Evolutionary conservation across 1,140 invertebrate species (phyloP).

Genomic region (Listronotus bonariensis): DNA sequence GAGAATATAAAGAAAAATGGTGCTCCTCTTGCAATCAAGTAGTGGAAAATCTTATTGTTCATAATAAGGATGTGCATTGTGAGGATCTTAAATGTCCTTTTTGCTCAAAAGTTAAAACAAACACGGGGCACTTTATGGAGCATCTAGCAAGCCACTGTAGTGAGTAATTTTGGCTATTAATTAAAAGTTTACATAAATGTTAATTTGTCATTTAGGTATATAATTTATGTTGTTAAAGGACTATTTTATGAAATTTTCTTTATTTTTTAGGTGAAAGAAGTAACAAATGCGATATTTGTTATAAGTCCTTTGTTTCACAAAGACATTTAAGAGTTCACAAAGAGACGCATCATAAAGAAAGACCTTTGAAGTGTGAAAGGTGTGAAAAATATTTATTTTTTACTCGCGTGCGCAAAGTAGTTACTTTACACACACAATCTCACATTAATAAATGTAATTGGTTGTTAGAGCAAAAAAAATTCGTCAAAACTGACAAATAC

Average conservation of each 20-base stretch:
- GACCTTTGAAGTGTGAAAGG: not conserved
- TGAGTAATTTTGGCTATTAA: conserved; percentile 5
- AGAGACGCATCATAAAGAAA: conserved; percentile 5
- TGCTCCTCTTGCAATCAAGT: conserved; percentile 32
- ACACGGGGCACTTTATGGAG: conserved; percentile 33
- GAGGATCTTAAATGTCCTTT: conserved; percentile 38
- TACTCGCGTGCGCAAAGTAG: too few relatives aligned
- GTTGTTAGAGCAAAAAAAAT: too few relatives aligned
- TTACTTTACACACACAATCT: too few relatives aligned
- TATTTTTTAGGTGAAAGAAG: conserved; percentile 25
- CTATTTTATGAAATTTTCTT: not conserved
- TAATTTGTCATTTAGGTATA: too few relatives aligned
- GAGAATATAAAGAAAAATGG: conserved; percentile 34
- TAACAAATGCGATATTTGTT: conserved; percentile 28
- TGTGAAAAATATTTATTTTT: conserved; percentile 3
- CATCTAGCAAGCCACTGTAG: conserved; percentile 35
- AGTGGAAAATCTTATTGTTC: conserved; percentile 20
- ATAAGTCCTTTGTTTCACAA: conserved; percentile 26
- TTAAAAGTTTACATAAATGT: too few relatives aligned
- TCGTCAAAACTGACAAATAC: too few relatives aligned
- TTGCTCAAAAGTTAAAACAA: conserved; percentile 23
- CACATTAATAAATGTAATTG: too few relatives aligned
- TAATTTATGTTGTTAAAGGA: too few relatives aligned
- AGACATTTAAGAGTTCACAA: conserved; percentile 28
- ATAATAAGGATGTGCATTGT: conserved; percentile 10